Evolutionary conservation across 2,888 invertebrate species (phyloP).

Genomic region (Erebia ligea): DNA sequence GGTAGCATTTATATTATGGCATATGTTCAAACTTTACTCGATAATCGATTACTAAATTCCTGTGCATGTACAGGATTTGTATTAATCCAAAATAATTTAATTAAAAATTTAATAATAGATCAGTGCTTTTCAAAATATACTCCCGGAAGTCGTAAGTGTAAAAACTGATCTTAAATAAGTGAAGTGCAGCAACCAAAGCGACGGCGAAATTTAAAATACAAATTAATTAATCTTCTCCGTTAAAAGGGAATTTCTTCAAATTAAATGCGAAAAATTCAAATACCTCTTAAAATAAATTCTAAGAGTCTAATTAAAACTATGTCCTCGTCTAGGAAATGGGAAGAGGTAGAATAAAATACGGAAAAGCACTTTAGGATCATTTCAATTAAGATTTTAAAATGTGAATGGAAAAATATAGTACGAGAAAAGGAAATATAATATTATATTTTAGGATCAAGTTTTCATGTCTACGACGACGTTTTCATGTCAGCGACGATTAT

Average conservation of each 20-base stretch:
- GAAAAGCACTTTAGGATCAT: conserved; percentile 62
- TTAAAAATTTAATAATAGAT: neutral
- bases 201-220: conserved; percentile 34
- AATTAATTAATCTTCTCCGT: conserved; percentile 49
- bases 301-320: conserved; percentile 74
- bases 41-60: too few species aligned
- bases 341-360: conserved; percentile 59
- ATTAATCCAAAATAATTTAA: too few species aligned
- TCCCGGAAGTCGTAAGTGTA: neutral
- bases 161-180: neutral
- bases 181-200: neutral
- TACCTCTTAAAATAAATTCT: conserved; percentile 64
- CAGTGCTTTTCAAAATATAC: neutral
- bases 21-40: too few species aligned
- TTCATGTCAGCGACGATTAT: neutral
- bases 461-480: too few species aligned
- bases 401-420: neutral
- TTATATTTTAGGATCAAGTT: neutral
- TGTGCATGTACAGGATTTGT: too few species aligned
- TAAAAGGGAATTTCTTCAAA: conserved; percentile 54
- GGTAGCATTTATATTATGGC: neutral
- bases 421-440: neutral
- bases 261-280: conserved; percentile 65
- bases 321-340: conserved; percentile 59
- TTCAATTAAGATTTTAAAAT: conserved; percentile 62